These are phyloP conservation scores for Pollenia amentaria DNA, from an alignment of 2,888 invertebrate species.

Conservation along the genomic window DNA sequence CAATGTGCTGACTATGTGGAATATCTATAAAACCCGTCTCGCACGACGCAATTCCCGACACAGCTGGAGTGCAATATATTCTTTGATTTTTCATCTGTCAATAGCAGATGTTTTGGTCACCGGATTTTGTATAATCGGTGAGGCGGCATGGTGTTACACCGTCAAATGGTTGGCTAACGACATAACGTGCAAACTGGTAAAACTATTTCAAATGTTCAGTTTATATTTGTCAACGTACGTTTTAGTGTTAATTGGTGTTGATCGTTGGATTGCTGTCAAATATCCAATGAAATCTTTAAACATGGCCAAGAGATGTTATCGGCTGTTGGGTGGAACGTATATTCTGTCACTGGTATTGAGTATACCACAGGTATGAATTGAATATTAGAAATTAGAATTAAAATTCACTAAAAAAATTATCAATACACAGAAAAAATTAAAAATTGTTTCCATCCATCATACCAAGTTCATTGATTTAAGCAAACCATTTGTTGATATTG, in stretches of 20 bases:
- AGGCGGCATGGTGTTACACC: slow-evolving; percentile 92
- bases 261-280: slow-evolving; percentile 92
- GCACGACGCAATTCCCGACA: slow-evolving; percentile 86
- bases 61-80: slow-evolving; percentile 90
- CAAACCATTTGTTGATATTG: too few relatives aligned
- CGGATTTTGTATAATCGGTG: slow-evolving; percentile 91
- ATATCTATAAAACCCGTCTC: slow-evolving; percentile 88
- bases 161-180: slow-evolving; percentile 93
- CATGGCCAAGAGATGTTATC: slow-evolving; percentile 88
- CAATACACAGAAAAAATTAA: too few relatives aligned
- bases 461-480: too few relatives aligned
- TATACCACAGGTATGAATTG: slow-evolving; percentile 90
- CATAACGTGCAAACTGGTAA: slow-evolving; percentile 91
- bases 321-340: slow-evolving; percentile 90
- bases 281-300: slow-evolving; percentile 91
- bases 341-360: slow-evolving; percentile 90
- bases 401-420: too few relatives aligned
- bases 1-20: slow-evolving; percentile 91
- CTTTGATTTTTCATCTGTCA: slow-evolving; percentile 92
- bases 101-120: slow-evolving; percentile 93
- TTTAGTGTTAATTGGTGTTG: slow-evolving; percentile 92
- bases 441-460: too few relatives aligned
- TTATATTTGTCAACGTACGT: slow-evolving; percentile 93
- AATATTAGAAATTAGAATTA: not conserved
- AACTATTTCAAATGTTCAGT: slow-evolving; percentile 92